Conservation (phyloP, 2,888 invertebrate genomes). For the Ceratothoa steindachneri region DNA sequence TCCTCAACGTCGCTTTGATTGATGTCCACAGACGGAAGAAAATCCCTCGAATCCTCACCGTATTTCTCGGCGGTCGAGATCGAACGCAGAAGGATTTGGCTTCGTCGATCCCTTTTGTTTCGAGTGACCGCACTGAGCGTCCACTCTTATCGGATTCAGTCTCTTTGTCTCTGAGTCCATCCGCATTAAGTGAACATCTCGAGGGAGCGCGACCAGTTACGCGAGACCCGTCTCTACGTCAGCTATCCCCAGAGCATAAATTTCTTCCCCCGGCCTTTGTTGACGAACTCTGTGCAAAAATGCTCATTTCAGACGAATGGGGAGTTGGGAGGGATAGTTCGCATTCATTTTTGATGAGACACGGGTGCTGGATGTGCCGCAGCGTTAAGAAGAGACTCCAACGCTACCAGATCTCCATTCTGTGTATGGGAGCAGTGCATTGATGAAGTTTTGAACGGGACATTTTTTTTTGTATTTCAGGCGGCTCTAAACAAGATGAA, state of each 20-base stretch:
- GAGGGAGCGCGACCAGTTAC: constrained; percentile 2
- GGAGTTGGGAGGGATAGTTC: not conserved
- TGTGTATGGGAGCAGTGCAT: no score
- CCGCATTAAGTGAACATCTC: constrained; percentile 43
- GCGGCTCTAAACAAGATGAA: no score
- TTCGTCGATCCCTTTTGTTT: constrained; percentile 45
- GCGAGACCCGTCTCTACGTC: not conserved
- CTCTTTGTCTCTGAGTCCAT: constrained; percentile 38
- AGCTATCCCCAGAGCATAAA: not conserved
- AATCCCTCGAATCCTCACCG: constrained; percentile 4
- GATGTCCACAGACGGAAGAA: constrained; percentile 5
- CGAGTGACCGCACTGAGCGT: constrained; percentile 46
- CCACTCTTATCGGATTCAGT: constrained; percentile 44
- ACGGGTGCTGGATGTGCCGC: not conserved
- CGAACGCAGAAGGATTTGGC: constrained; percentile 27
- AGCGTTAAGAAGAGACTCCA: not conserved
- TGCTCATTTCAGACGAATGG: not conserved
- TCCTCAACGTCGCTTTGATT: not conserved
- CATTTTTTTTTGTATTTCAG: no score
- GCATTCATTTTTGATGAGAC: not conserved
- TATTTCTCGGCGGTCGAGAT: not conserved
- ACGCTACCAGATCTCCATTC: no score
- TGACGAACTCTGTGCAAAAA: not conserved
- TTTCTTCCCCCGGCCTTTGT: not conserved
- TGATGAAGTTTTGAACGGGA: no score